Conservation (phyloP, 2,797 vertebrate genomes). For the Oryzias sinensis region DNA sequence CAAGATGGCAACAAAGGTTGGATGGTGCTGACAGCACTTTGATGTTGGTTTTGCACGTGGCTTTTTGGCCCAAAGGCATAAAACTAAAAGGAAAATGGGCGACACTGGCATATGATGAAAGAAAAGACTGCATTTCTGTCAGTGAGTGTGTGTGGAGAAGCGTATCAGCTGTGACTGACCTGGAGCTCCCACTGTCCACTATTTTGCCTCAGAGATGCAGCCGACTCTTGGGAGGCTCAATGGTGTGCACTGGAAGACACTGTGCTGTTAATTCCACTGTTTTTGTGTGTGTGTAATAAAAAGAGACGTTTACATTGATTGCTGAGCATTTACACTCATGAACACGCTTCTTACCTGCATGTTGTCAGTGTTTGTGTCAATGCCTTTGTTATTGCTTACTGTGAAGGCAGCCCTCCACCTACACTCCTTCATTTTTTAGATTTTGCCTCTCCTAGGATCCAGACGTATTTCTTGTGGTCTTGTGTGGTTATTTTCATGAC, state of each 20-base stretch:
- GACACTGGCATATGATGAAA: slow-evolving; percentile 41
- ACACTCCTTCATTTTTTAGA: too few species aligned
- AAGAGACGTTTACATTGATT: slow-evolving; percentile 5
- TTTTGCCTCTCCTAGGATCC: too few species aligned
- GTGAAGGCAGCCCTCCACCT: too few species aligned
- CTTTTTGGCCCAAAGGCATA: slow-evolving; percentile 60
- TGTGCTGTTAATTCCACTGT: slow-evolving; percentile 25
- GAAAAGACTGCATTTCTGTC: neutral
- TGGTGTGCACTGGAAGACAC: slow-evolving; percentile 61
- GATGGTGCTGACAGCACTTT: slow-evolving; percentile 67
- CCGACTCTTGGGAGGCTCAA: slow-evolving; percentile 16
- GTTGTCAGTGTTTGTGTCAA: slow-evolving; percentile 31
- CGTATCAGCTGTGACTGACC: slow-evolving; percentile 37
- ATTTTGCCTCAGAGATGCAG: slow-evolving; percentile 24
- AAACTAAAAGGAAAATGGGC: neutral
- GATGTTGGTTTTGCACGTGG: slow-evolving; percentile 65
- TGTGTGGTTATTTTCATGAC: too few species aligned
- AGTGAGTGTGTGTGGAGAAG: slow-evolving; percentile 7
- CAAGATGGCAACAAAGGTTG: slow-evolving; percentile 84
- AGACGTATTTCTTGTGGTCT: too few species aligned
- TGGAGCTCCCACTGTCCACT: slow-evolving; percentile 62
- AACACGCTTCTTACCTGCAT: slow-evolving; percentile 68
- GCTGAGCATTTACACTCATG: slow-evolving; percentile 52
- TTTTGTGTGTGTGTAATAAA: neutral
- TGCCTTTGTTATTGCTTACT: neutral